Evolutionary conservation across 2,113 vertebrate genomes (phyloP).

Genomic region (Astatoreochromis straeleni): DNA sequence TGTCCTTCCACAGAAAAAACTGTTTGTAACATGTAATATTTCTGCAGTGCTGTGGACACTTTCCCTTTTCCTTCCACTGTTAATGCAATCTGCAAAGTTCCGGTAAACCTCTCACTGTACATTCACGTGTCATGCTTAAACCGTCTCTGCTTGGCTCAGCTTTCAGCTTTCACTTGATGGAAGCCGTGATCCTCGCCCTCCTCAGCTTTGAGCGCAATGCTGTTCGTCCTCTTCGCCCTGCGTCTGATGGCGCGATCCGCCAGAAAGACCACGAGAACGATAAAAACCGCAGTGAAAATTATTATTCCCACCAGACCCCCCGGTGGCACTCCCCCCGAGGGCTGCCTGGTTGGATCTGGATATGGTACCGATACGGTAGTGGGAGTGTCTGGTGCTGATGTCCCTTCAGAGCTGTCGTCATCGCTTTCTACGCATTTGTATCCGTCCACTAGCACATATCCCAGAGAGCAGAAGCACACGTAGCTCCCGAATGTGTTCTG

Average conservation of each 20-base stretch:
- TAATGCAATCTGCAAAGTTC: neutral
- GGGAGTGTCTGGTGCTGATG: neutral
- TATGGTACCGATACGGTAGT: neutral
- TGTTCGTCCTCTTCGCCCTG: neutral
- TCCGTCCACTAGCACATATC: neutral
- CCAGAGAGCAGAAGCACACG: slow-evolving; percentile 38
- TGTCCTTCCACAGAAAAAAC: neutral
- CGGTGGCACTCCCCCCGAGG: neutral
- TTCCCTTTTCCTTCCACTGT: no score
- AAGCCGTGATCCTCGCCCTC: slow-evolving; percentile 38
- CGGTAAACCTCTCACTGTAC: neutral
- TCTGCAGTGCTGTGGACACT: neutral
- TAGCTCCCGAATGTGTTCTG: slow-evolving; percentile 53
- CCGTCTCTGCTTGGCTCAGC: neutral
- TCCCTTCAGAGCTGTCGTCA: neutral
- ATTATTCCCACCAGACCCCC: slow-evolving; percentile 58
- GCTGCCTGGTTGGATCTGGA: neutral
- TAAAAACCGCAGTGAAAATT: slow-evolving; percentile 25
- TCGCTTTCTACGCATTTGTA: slow-evolving; percentile 1
- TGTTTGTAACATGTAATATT: neutral
- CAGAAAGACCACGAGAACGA: slow-evolving; percentile 44
- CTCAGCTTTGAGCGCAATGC: neutral
- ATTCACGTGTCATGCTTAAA: neutral
- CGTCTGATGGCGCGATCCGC: slow-evolving; percentile 1
- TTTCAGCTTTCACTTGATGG: slow-evolving; percentile 4